Evolutionary conservation across 2,113 vertebrate species (phyloP).

Genomic region (Sorex fumeus): DNA sequence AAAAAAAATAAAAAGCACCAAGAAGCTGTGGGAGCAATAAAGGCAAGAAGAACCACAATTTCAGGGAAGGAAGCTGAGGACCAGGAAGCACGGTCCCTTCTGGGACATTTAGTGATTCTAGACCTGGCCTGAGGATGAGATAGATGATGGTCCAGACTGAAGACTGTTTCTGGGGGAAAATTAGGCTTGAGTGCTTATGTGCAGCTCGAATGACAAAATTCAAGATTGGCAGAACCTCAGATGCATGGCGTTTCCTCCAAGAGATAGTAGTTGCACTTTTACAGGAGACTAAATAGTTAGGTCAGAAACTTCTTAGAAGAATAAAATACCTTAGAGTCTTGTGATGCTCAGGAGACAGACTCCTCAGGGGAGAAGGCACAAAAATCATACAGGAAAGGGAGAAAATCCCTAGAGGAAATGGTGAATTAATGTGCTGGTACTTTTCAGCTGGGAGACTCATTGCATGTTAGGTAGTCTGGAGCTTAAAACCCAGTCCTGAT

Average conservation of each 20-base stretch:
- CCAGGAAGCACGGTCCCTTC: neutral
- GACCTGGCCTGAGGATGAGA: neutral
- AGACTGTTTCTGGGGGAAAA: constrained; percentile 1
- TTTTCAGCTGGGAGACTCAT: constrained; percentile 16
- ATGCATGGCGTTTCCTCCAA: neutral
- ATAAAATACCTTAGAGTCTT: constrained; percentile 34
- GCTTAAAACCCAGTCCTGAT: neutral
- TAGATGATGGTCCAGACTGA: constrained; percentile 37
- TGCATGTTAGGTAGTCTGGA: neutral
- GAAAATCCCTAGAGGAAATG: constrained; percentile 13
- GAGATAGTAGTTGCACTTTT: constrained; percentile 16
- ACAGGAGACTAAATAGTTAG: constrained; percentile 32
- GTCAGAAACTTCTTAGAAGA: constrained; percentile 16
- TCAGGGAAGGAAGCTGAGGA: constrained; percentile 16
- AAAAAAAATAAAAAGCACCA: too few relatives aligned
- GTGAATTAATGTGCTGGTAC: neutral
- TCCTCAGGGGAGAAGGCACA: neutral
- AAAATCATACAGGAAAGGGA: neutral
- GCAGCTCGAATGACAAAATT: neutral
- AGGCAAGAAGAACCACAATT: neutral
- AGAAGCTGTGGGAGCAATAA: neutral
- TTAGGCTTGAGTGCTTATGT: neutral
- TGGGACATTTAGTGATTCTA: neutral
- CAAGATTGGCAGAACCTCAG: neutral
- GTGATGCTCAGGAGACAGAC: constrained; percentile 16